Evolutionary conservation across 2,888 invertebrate species (phyloP).

Genomic region (Dione juno): DNA sequence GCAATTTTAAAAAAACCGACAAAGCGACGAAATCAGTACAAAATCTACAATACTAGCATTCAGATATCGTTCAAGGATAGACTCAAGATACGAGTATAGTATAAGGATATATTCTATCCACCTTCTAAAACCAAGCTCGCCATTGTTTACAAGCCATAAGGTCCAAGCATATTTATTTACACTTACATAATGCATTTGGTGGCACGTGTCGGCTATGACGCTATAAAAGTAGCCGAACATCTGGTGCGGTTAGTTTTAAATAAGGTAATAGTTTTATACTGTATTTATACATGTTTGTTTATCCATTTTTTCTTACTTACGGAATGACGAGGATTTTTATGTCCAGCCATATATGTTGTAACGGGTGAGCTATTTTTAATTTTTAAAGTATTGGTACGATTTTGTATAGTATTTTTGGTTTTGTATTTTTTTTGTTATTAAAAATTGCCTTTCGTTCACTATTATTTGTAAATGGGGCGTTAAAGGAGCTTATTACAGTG

Average conservation of each 20-base stretch:
- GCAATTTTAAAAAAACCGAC: no score
- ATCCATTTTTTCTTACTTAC: conserved; percentile 17
- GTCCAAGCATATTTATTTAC: conserved; percentile 71
- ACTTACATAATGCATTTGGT: conserved; percentile 63
- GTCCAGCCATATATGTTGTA: neutral
- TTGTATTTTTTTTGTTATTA: no score
- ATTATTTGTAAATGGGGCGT: no score
- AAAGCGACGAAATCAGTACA: no score
- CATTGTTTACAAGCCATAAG: conserved; percentile 66
- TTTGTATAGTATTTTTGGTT: neutral
- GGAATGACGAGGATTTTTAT: conserved; percentile 16
- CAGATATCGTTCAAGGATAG: no score
- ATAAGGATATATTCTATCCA: no score
- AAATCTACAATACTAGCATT: no score
- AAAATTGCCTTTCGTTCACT: no score
- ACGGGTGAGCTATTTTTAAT: neutral
- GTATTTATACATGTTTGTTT: conserved; percentile 24
- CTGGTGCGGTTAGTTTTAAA: conserved; percentile 66
- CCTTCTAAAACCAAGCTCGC: neutral
- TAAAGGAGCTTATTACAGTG: neutral
- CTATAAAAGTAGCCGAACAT: conserved; percentile 75
- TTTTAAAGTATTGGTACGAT: neutral
- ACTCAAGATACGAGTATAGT: no score
- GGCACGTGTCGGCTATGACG: conserved; percentile 66
- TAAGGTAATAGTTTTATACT: conserved; percentile 47